A percentile compares a stretch with the other conserved stretches of the same genome.
phyloP scores from a whole-genome alignment of 2,113 vertebrate species.

The Clarias gariepinus region DNA sequence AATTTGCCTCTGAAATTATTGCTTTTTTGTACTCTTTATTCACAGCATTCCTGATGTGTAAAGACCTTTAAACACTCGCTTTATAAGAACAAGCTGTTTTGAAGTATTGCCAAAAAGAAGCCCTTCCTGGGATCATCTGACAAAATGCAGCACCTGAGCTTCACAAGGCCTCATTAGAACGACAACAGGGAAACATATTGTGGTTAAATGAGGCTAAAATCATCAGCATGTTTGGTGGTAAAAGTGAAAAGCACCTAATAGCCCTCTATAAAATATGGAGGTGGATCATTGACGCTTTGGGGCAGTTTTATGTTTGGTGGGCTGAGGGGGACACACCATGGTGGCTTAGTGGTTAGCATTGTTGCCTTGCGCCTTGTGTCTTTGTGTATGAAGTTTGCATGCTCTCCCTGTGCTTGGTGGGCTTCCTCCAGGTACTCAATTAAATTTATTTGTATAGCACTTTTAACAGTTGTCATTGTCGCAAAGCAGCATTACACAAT shows the following conservation, averaged over 20 bases:
- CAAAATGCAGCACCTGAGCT: background rate
- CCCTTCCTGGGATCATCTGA: background rate
- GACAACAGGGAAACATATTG: background rate
- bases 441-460: too few species aligned
- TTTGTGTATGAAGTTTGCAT: too few species aligned
- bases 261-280: background rate
- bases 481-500: too few species aligned
- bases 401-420: too few species aligned
- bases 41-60: too few species aligned
- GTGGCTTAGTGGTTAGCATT: too few species aligned
- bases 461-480: too few species aligned
- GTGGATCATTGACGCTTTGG: background rate
- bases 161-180: background rate
- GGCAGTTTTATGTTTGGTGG: background rate
- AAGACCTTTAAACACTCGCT: too few species aligned
- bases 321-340: background rate
- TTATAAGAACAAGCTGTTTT: background rate
- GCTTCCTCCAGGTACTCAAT: too few species aligned
- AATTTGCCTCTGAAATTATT: too few species aligned
- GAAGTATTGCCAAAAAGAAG: background rate
- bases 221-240: background rate
- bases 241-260: background rate
- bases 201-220: background rate
- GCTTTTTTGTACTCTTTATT: too few species aligned
- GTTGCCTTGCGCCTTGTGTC: too few species aligned